phyloP scores from a whole-genome alignment of 2,797 vertebrate genomes.

The Aplochiton taeniatus region DNA sequence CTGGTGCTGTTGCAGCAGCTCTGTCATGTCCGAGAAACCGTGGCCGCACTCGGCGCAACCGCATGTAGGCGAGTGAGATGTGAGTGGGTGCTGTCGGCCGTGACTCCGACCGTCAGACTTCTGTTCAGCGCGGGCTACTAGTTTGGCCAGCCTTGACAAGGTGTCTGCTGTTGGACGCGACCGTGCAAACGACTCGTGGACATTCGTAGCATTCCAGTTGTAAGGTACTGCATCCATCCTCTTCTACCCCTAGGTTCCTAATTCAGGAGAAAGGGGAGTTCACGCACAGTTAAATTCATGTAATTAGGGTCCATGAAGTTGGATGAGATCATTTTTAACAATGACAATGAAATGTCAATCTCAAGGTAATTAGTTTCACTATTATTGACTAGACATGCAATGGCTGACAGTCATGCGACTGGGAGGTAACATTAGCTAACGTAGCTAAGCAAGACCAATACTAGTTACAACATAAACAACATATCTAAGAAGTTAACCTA shows the following conservation, averaged over 20 bases:
- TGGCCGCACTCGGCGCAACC: conserved; percentile 60
- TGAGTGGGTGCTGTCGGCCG: conserved; percentile 17
- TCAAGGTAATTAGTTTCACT: no score
- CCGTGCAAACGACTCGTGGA: conserved; percentile 54
- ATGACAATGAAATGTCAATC: no score
- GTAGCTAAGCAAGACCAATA: no score
- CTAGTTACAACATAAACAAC: no score
- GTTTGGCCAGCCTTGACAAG: conserved; percentile 66
- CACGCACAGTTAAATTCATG: background rate
- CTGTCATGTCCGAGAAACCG: conserved; percentile 41
- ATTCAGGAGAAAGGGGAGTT: background rate
- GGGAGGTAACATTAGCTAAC: no score
- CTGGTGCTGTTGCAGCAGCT: conserved; percentile 62
- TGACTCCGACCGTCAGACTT: conserved; percentile 37
- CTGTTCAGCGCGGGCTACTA: conserved; percentile 62
- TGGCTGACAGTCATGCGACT: no score
- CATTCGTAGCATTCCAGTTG: conserved; percentile 56
- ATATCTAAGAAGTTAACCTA: no score
- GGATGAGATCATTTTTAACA: no score
- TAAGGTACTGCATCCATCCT: conserved; percentile 68
- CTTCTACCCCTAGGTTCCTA: conserved; percentile 23
- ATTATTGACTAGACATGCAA: no score
- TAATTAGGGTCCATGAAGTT: background rate
- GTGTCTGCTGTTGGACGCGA: conserved; percentile 48
- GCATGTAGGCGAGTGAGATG: conserved; percentile 20